Conservation (phyloP, 1,140 invertebrate species). For the Aphaenogaster ashmeadi region DNA sequence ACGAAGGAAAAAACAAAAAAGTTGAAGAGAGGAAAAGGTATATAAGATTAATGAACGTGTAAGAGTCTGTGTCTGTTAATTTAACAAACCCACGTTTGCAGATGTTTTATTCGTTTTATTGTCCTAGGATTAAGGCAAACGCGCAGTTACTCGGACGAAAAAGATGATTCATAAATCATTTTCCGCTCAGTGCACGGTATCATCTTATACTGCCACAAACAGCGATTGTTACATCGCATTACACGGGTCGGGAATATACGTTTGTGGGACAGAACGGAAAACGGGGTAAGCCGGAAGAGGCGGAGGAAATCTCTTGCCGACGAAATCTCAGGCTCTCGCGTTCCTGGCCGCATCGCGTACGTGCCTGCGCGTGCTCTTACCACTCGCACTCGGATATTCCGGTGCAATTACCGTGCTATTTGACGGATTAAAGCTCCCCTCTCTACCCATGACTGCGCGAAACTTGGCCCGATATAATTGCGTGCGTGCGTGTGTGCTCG, state of each 20-base stretch:
- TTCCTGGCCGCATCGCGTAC: constrained; percentile 11
- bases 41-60: not conserved
- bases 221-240: not conserved
- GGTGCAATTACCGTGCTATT: constrained; percentile 35
- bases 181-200: not conserved
- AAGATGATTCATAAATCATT: constrained; percentile 25
- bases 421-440: constrained; percentile 37
- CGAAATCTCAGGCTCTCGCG: constrained; percentile 26
- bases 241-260: not conserved
- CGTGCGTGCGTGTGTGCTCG: not conserved
- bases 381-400: constrained; percentile 4
- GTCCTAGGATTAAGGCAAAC: not conserved
- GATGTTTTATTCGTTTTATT: not conserved
- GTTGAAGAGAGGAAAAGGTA: not conserved
- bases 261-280: not conserved
- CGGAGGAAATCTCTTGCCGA: constrained; percentile 6
- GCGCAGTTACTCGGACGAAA: not conserved
- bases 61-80: not conserved
- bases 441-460: not conserved
- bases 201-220: not conserved
- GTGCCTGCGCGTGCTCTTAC: constrained; percentile 26
- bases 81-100: not conserved
- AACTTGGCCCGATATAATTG: constrained; percentile 21
- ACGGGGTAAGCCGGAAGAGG: not conserved
- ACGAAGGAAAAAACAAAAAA: not conserved